Conservation (phyloP, 2,113 vertebrate species). For the Donacobius atricapilla region DNA sequence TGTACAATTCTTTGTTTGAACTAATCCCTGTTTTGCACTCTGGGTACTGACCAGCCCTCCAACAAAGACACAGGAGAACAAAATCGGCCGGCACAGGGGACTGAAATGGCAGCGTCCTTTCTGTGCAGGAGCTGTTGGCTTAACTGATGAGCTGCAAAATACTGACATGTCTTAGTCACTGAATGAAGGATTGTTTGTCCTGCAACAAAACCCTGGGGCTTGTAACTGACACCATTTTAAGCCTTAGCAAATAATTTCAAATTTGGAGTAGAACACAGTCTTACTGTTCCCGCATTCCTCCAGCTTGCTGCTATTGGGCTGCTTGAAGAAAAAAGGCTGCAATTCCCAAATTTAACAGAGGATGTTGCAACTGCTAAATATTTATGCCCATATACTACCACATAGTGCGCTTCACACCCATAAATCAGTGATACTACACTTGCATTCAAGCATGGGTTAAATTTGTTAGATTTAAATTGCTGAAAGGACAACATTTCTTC, state of each 20-base stretch:
- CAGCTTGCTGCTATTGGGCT: not conserved
- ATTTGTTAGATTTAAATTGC: not conserved
- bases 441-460: not conserved
- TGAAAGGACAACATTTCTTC: not conserved
- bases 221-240: not conserved
- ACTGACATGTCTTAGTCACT: not conserved
- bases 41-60: not conserved
- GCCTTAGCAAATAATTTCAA: not conserved
- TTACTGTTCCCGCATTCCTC: not conserved
- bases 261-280: not conserved
- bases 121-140: not conserved
- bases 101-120: not conserved
- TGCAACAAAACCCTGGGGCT: not conserved
- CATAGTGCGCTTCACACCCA: not conserved
- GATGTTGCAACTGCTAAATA: not conserved
- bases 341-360: not conserved
- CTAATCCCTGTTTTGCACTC: not conserved
- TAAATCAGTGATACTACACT: not conserved
- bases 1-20: not conserved
- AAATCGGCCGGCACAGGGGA: accelerated
- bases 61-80: not conserved
- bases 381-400: not conserved
- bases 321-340: not conserved
- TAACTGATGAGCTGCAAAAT: not conserved
- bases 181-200: not conserved